Conservation (phyloP, 1,140 invertebrate genomes). For the Zaprionus capensis region DNA sequence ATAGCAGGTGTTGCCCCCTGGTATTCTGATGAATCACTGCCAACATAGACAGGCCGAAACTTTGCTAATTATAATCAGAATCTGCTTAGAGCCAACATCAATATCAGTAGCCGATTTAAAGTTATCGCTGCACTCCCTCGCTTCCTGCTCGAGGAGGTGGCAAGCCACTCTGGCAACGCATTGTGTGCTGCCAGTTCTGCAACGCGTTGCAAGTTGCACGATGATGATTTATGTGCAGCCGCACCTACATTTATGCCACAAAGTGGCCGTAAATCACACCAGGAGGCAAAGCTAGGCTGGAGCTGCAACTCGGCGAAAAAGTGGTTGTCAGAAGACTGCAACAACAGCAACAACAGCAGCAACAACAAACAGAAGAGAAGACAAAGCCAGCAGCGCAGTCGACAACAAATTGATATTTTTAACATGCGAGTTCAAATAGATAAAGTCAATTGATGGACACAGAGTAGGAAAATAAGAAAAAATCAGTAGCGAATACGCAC, state of each 20-base stretch:
- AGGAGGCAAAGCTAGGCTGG: slow-evolving; percentile 59
- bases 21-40: not conserved
- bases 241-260: slow-evolving; percentile 81
- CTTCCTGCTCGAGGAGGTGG: slow-evolving; percentile 22
- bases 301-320: slow-evolving; percentile 6
- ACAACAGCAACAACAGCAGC: not conserved
- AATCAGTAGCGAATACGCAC: slow-evolving; percentile 50
- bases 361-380: not conserved
- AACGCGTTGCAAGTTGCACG: slow-evolving; percentile 68
- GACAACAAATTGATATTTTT: slow-evolving; percentile 82
- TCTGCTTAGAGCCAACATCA: not conserved
- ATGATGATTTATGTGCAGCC: slow-evolving; percentile 81
- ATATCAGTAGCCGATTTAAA: slow-evolving; percentile 16
- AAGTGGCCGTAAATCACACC: slow-evolving; percentile 79
- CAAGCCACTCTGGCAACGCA: slow-evolving; percentile 19
- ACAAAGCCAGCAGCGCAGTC: slow-evolving; percentile 62
- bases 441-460: slow-evolving; percentile 80
- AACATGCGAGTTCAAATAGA: slow-evolving; percentile 81
- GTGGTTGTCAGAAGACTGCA: slow-evolving; percentile 10
- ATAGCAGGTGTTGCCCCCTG: slow-evolving; percentile 51
- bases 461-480: slow-evolving; percentile 57
- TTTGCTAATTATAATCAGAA: not conserved
- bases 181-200: slow-evolving; percentile 48
- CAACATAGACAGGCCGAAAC: not conserved
- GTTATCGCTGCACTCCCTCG: slow-evolving; percentile 1